These are phyloP conservation scores for Onychorhynchus coronatus DNA, from an alignment of 2,113 vertebrate species.

Conservation along the genomic window DNA sequence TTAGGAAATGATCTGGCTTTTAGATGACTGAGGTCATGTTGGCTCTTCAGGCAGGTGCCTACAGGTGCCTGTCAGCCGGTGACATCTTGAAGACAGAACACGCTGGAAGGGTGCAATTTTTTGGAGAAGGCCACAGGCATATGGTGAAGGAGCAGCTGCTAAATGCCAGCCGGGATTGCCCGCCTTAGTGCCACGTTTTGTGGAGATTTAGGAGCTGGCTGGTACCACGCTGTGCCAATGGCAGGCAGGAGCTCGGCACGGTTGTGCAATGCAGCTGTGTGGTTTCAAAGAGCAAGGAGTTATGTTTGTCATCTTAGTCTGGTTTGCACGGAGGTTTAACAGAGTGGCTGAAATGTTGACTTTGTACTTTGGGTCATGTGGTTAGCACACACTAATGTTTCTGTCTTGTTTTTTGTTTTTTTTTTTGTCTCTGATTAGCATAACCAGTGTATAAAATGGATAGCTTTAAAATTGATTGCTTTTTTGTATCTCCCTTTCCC, in stretches of 20 bases:
- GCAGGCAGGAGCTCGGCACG: fast-evolving
- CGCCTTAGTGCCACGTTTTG: fast-evolving
- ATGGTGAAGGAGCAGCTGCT: fast-evolving
- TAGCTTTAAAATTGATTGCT: neutral
- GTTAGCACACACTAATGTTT: neutral
- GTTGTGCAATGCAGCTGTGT: neutral
- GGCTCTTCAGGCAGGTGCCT: neutral
- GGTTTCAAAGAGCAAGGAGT: constrained; percentile 15
- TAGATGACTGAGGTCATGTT: neutral
- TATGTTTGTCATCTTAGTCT: neutral
- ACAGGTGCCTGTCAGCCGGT: neutral
- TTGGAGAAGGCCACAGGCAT: neutral
- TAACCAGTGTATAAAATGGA: neutral
- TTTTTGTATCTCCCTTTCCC: neutral
- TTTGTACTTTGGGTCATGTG: constrained; percentile 15
- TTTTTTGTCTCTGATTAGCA: neutral
- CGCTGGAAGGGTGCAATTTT: neutral
- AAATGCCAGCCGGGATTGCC: neutral
- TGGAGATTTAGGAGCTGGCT: neutral
- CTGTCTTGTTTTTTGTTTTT: neutral
- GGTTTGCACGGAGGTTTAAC: neutral
- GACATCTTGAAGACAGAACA: neutral
- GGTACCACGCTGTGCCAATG: fast-evolving
- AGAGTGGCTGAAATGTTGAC: neutral
- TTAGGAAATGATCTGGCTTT: neutral